Evolutionary conservation across 2,888 invertebrate species (phyloP).

Genomic region (Rhabditoides inermis): DNA sequence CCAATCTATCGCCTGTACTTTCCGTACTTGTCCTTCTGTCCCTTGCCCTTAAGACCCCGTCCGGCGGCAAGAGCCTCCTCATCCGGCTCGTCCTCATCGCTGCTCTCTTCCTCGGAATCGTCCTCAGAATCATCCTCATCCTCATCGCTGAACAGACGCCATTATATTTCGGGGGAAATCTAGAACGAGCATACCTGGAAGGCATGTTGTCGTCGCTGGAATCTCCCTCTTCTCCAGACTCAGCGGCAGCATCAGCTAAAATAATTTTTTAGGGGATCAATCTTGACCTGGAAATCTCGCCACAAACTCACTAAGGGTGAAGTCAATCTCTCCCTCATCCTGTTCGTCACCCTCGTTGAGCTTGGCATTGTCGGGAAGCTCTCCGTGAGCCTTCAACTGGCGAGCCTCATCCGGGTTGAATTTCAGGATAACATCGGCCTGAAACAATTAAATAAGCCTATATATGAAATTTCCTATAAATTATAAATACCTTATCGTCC

Average conservation of each 20-base stretch:
- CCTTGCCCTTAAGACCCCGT: constrained; percentile 18
- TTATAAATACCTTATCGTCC: constrained; percentile 54
- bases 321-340: constrained; percentile 47
- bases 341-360: constrained; percentile 46
- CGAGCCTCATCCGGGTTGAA: constrained; percentile 98
- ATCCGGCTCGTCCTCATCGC: constrained; percentile 18
- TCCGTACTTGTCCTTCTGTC: constrained; percentile 31
- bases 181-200: no score
- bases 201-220: constrained; percentile 10
- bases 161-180: no score
- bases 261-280: no score
- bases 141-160: constrained; percentile 3
- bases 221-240: constrained; percentile 9
- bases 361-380: constrained; percentile 83
- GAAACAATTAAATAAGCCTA: constrained; percentile 58
- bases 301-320: constrained; percentile 15
- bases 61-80: constrained; percentile 35
- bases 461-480: neutral
- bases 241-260: constrained; percentile 8
- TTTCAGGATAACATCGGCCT: constrained; percentile 96
- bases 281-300: neutral
- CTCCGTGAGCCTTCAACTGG: constrained; percentile 95
- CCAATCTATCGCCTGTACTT: no score
- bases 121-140: constrained; percentile 14
- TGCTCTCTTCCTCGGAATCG: constrained; percentile 6